These are phyloP conservation scores for Cerceris rybyensis DNA, from an alignment of 2,888 invertebrate genomes.

Conservation along the genomic window DNA sequence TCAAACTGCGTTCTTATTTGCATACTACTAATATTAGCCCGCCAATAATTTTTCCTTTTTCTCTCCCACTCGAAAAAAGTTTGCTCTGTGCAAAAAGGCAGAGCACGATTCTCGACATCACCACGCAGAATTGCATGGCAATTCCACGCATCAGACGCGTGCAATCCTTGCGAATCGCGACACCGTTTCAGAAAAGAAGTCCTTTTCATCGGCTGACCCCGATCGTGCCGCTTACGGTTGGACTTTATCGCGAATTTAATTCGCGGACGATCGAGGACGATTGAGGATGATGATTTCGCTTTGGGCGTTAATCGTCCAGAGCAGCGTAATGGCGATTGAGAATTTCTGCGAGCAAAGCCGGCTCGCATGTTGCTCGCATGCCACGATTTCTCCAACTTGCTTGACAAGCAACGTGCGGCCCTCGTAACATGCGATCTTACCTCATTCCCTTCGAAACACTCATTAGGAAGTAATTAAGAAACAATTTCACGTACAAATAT, in stretches of 20 bases:
- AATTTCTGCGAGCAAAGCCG: slow-evolving; percentile 17
- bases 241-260: background rate
- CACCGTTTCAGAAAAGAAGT: too few relatives aligned
- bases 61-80: too few relatives aligned
- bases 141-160: too few relatives aligned
- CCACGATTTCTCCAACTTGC: slow-evolving; percentile 52
- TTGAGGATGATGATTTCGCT: slow-evolving; percentile 6
- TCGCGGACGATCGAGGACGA: background rate
- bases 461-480: slow-evolving; percentile 76
- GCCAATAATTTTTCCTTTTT: too few relatives aligned
- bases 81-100: too few relatives aligned
- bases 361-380: slow-evolving; percentile 39
- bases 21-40: too few relatives aligned
- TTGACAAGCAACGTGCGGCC: slow-evolving; percentile 54
- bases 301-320: slow-evolving; percentile 31
- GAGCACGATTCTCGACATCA: too few relatives aligned
- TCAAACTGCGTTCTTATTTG: too few relatives aligned
- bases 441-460: slow-evolving; percentile 66
- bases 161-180: too few relatives aligned
- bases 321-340: slow-evolving; percentile 17
- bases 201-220: too few relatives aligned
- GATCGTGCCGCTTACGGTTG: too few relatives aligned
- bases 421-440: slow-evolving; percentile 74
- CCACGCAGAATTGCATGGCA: too few relatives aligned
- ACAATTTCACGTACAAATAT: slow-evolving; percentile 74